phyloP scores from a whole-genome alignment of 1,140 invertebrate genomes.

The Diabrotica undecimpunctata region DNA sequence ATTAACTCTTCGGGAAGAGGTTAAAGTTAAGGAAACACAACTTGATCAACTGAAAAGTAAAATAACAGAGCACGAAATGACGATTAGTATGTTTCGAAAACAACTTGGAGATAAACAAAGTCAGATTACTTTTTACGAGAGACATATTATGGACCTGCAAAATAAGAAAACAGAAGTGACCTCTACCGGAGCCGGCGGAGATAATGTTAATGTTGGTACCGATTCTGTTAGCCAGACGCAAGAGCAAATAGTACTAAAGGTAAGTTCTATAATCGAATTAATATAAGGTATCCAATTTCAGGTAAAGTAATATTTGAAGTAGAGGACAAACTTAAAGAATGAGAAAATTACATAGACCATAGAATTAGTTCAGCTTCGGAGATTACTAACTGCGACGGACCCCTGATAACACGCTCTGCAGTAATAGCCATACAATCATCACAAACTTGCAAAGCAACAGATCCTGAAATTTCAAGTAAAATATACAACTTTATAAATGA shows the following conservation, averaged over 20 bases:
- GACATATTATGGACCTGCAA: conserved; percentile 40
- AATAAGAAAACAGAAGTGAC: conserved; percentile 21
- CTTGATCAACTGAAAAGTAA: conserved; percentile 33
- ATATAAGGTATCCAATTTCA: too few relatives aligned
- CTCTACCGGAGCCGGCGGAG: conserved; percentile 18
- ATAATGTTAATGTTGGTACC: conserved; percentile 15
- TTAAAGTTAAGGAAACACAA: conserved; percentile 21
- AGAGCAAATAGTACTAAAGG: conserved; percentile 32
- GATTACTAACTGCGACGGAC: too few relatives aligned
- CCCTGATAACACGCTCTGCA: too few relatives aligned
- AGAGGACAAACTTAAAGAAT: too few relatives aligned
- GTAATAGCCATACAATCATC: too few relatives aligned
- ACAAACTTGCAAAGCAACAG: too few relatives aligned
- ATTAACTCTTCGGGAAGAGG: conserved; percentile 20
- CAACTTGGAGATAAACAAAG: conserved; percentile 42
- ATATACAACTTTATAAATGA: too few relatives aligned
- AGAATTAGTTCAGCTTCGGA: too few relatives aligned
- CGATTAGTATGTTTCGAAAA: conserved; percentile 35
- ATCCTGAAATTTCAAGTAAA: too few relatives aligned
- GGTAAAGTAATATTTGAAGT: too few relatives aligned
- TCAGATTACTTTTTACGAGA: conserved; percentile 43
- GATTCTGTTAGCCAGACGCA: conserved; percentile 20
- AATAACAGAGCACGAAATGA: conserved; percentile 34
- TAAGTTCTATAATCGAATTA: too few relatives aligned
- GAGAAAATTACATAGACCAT: too few relatives aligned